Evolutionary conservation across 2,888 invertebrate genomes (phyloP).

Genomic region (Periphyllus acericola): DNA sequence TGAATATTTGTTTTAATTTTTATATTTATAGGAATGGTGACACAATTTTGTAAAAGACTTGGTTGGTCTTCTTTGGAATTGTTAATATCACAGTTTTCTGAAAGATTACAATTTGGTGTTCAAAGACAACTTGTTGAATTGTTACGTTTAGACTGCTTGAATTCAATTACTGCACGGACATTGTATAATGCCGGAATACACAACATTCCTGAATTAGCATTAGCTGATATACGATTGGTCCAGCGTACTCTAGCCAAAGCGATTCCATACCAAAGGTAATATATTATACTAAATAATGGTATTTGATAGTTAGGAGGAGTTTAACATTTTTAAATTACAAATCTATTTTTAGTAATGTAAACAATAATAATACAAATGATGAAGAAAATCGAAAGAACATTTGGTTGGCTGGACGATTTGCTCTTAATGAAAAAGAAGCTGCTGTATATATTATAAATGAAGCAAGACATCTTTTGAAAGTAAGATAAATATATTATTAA

Average conservation of each 20-base stretch:
- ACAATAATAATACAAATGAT: constrained; percentile 76
- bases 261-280: constrained; percentile 83
- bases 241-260: constrained; percentile 82
- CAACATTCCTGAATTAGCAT: constrained; percentile 81
- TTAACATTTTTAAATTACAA: background rate
- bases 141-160: constrained; percentile 84
- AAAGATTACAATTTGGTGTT: constrained; percentile 92
- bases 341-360: constrained; percentile 68
- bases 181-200: constrained; percentile 85
- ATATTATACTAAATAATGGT: background rate
- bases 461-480: constrained; percentile 76
- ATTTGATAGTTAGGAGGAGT: background rate
- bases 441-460: constrained; percentile 81
- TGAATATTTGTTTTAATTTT: background rate
- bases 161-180: constrained; percentile 84
- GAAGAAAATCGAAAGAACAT: constrained; percentile 77
- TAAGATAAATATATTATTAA: constrained; percentile 63
- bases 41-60: constrained; percentile 91
- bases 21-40: constrained; percentile 84
- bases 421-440: constrained; percentile 83
- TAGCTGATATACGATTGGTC: constrained; percentile 75
- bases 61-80: constrained; percentile 93
- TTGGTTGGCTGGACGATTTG: constrained; percentile 83
- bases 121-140: constrained; percentile 91
- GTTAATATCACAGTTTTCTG: constrained; percentile 91